Evolutionary conservation across 1,140 invertebrate species (phyloP), one percentile per base, ranked within the genome.

Genomic region (Mactra quadrangularis): DNA sequence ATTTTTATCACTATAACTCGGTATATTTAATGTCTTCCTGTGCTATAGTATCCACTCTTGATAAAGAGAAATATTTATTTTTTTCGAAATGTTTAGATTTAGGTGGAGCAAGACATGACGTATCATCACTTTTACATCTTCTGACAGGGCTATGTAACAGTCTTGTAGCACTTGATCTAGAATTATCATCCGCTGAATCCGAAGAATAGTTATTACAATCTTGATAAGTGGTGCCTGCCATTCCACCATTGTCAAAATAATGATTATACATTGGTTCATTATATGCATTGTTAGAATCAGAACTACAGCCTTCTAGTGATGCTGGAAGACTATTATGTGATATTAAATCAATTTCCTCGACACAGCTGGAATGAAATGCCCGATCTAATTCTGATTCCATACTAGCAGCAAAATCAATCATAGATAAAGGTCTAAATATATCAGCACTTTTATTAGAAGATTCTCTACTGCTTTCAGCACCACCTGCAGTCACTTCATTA

Each of bases 361-460:
- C 59, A 52, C 55, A 22, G 17, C 22, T 53, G 38, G 66, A 71
- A 31, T 82, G 68, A 45, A 82, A 82, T 38, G 79, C 79, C 1
- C 71, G 41, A 13, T 74, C 68, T 50, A 82, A 52, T 22, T 82
- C 70, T 31, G 79, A 74, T n/a, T 82, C 79, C 79, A 82, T 82
- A 33, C 71, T 75, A 19, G 47, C 59, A 52, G 79, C 60, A 15
- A 82, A 38, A 31, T 82, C 79, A 38, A 75, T 74, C 79, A 75
- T 82, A 17, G 79, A 82, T 22, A 82, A 45, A 33, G 79, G 71
- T 13, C 59, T 35, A 45, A 82, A 74, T 17, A 82, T 74, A 35
- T 82, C 79, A 41, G 33, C 57, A 64, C 59, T 74, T n/a, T 62
- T 72, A 41, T 53, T 64, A 33, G 53, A 60, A 13, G 22, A 17